These are phyloP conservation scores for Hymenochirus boettgeri DNA, from an alignment of 2,113 vertebrate species.

Conservation along the genomic window DNA sequence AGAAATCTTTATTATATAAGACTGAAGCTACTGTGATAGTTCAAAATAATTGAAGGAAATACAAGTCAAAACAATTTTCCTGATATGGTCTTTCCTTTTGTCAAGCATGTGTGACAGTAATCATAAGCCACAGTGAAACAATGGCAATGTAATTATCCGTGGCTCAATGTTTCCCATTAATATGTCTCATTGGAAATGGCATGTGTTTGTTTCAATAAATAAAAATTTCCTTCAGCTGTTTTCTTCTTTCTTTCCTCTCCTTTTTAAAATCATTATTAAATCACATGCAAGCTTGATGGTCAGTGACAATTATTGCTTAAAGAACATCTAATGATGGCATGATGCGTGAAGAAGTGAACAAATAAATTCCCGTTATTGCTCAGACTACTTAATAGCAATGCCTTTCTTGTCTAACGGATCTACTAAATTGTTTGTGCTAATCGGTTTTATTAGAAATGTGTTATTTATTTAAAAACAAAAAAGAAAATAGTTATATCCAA, in stretches of 20 bases:
- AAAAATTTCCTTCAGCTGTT: slow-evolving; percentile 46
- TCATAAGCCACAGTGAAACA: slow-evolving; percentile 46
- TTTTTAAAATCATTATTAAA: background rate
- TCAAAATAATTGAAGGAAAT: background rate
- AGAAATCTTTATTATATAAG: background rate
- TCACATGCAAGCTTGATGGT: slow-evolving; percentile 59
- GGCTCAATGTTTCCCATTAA: slow-evolving; percentile 54
- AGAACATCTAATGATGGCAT: slow-evolving; percentile 67
- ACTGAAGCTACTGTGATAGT: background rate
- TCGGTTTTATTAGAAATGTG: too few relatives aligned
- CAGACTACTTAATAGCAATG: too few relatives aligned
- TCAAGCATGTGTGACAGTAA: slow-evolving; percentile 21
- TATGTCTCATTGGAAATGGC: slow-evolving; percentile 48
- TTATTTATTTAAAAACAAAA: too few relatives aligned
- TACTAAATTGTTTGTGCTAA: too few relatives aligned
- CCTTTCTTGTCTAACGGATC: too few relatives aligned
- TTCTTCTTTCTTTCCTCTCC: slow-evolving; percentile 51
- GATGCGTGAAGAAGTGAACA: slow-evolving; percentile 57
- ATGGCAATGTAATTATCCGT: slow-evolving; percentile 43
- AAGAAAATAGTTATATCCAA: too few relatives aligned
- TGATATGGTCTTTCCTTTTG: slow-evolving; percentile 17
- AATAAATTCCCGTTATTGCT: too few relatives aligned
- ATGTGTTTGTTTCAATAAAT: slow-evolving; percentile 57
- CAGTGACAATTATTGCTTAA: slow-evolving; percentile 75
- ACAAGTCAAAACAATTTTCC: slow-evolving; percentile 3